These are phyloP conservation scores for Xiphorhynchus elegans DNA, from an alignment of 2,113 vertebrate species.

Conservation along the genomic window DNA sequence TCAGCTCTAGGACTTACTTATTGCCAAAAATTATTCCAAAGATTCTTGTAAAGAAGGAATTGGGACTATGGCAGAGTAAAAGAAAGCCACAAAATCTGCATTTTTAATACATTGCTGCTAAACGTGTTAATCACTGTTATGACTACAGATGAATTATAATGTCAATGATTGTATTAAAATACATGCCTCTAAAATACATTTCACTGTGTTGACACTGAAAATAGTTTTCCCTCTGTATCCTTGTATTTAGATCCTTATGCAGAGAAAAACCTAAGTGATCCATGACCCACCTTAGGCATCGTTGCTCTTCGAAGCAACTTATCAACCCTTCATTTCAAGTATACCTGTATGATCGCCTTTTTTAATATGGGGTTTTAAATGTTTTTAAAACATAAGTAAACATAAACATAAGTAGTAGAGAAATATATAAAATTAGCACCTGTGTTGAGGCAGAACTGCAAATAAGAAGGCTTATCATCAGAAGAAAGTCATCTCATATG, in stretches of 20 bases:
- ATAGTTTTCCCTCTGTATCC: not conserved
- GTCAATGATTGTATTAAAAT: not conserved
- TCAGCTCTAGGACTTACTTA: not conserved
- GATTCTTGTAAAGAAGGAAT: not conserved
- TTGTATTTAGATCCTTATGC: not conserved
- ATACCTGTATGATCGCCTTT: not conserved
- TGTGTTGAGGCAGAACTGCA: not conserved
- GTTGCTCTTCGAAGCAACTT: not conserved
- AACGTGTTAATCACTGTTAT: not conserved
- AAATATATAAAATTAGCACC: not conserved
- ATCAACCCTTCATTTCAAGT: not conserved
- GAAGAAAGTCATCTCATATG: not conserved
- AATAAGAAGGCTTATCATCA: not conserved
- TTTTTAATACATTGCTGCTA: not conserved
- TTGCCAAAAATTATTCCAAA: not conserved
- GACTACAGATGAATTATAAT: not conserved
- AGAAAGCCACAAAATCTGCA: not conserved
- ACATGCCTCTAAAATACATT: not conserved
- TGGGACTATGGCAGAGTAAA: not conserved
- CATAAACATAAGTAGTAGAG: not conserved
- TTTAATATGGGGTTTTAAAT: not conserved
- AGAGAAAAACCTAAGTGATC: not conserved
- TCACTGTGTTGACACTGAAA: not conserved
- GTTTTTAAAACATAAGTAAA: not conserved
- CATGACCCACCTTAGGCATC: not conserved